phyloP scores from a whole-genome alignment of 2,888 invertebrate species.

The Bombylius discolor region DNA sequence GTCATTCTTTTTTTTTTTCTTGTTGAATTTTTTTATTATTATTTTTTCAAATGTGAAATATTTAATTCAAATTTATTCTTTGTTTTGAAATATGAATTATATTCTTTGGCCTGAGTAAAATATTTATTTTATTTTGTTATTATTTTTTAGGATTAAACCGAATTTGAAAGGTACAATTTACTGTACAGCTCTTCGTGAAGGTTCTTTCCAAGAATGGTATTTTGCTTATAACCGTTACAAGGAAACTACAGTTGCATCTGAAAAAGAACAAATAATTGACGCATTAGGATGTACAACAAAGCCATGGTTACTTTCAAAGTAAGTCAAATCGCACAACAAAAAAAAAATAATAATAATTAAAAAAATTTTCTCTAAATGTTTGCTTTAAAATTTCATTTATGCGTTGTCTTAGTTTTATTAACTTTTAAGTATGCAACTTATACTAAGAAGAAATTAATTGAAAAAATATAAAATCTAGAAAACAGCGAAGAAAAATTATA shows the following conservation, averaged over 20 bases:
- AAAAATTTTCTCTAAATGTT: too few relatives aligned
- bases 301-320: conserved; percentile 45
- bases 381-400: too few relatives aligned
- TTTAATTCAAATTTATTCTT: too few relatives aligned
- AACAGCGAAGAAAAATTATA: too few relatives aligned
- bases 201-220: conserved; percentile 53
- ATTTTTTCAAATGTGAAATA: conserved; percentile 8
- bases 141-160: conserved; percentile 42
- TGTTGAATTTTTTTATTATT: too few relatives aligned
- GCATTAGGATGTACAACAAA: conserved; percentile 43
- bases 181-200: conserved; percentile 51
- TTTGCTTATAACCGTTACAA: conserved; percentile 43
- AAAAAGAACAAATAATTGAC: conserved; percentile 45
- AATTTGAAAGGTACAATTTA: conserved; percentile 50
- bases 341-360: too few relatives aligned
- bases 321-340: too few relatives aligned
- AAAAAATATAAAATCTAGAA: too few relatives aligned
- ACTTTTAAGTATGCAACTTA: too few relatives aligned
- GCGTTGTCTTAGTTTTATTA: too few relatives aligned
- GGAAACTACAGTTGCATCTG: conserved; percentile 41
- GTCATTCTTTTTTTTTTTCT: conserved; percentile 9
- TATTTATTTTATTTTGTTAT: neutral
- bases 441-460: too few relatives aligned
- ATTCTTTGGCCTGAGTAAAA: neutral
- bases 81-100: neutral